These are phyloP conservation scores for Drosophila neutralis DNA, from an alignment of 2,888 invertebrate species.

Conservation along the genomic window DNA sequence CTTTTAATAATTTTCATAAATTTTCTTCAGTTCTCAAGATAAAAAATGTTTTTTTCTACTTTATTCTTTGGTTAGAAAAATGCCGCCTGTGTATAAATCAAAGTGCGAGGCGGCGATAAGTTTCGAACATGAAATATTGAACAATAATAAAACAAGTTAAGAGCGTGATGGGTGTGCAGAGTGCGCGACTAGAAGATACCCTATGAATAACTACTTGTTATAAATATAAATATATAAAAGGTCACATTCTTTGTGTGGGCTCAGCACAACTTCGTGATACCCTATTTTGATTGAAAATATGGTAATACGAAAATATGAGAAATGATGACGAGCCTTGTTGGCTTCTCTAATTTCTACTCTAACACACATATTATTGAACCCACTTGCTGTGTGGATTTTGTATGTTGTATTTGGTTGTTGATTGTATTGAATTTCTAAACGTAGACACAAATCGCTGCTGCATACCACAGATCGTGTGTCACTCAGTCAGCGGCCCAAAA, in stretches of 20 bases:
- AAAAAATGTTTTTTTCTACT: conserved; percentile 36
- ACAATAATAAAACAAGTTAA: conserved; percentile 16
- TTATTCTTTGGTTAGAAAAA: conserved; percentile 43
- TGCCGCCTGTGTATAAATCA: conserved; percentile 74
- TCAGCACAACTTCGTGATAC: neutral
- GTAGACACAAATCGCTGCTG: conserved; percentile 78
- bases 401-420: conserved; percentile 7
- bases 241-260: neutral
- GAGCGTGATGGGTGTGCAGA: neutral
- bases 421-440: conserved; percentile 75
- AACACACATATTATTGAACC: conserved; percentile 47
- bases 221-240: neutral
- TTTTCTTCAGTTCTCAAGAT: conserved; percentile 59
- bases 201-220: neutral
- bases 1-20: conserved; percentile 81
- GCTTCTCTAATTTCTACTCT: conserved; percentile 56
- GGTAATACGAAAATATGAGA: conserved; percentile 9
- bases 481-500: conserved; percentile 55
- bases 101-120: conserved; percentile 67
- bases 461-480: conserved; percentile 78
- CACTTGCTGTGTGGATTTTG: conserved; percentile 30
- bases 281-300: neutral
- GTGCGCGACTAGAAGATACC: neutral
- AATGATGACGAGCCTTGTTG: conserved; percentile 51
- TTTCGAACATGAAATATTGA: conserved; percentile 41